Conservation (phyloP, 2,888 invertebrate species). For the Isoperla grammatica region DNA sequence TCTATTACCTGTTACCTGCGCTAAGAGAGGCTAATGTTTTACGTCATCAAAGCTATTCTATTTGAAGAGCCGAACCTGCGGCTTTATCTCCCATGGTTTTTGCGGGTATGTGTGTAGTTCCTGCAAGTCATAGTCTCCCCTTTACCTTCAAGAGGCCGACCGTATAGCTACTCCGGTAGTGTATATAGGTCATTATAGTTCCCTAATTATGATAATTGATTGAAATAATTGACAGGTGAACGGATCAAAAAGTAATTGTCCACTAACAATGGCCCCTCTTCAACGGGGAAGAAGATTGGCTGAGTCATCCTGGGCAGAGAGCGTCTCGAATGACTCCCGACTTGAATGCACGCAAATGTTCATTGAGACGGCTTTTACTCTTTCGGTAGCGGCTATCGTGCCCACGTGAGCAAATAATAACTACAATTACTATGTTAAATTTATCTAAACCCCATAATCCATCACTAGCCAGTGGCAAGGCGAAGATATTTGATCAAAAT, state of each 20-base stretch:
- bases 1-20: no score
- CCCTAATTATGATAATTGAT: slow-evolving; percentile 16
- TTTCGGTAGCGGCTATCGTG: slow-evolving; percentile 12
- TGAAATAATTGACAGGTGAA: slow-evolving; percentile 14
- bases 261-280: slow-evolving; percentile 1
- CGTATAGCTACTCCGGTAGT: no score
- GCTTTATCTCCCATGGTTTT: no score
- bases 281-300: neutral
- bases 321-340: no score
- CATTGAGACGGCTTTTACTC: neutral
- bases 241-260: slow-evolving; percentile 5
- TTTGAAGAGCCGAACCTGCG: no score
- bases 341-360: no score
- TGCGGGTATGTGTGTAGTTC: no score
- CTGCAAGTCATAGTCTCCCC: no score
- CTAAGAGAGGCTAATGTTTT: no score
- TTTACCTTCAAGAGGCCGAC: no score
- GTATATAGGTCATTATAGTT: slow-evolving; percentile 10
- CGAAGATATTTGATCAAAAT: slow-evolving; percentile 4
- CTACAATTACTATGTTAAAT: slow-evolving; percentile 18
- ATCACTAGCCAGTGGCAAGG: slow-evolving; percentile 7
- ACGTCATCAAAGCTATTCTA: no score
- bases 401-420: slow-evolving; percentile 13
- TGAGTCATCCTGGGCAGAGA: slow-evolving; percentile 1
- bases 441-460: slow-evolving; percentile 16